Conservation (phyloP, 2,888 invertebrate genomes). For the Eupithecia vulgata region DNA sequence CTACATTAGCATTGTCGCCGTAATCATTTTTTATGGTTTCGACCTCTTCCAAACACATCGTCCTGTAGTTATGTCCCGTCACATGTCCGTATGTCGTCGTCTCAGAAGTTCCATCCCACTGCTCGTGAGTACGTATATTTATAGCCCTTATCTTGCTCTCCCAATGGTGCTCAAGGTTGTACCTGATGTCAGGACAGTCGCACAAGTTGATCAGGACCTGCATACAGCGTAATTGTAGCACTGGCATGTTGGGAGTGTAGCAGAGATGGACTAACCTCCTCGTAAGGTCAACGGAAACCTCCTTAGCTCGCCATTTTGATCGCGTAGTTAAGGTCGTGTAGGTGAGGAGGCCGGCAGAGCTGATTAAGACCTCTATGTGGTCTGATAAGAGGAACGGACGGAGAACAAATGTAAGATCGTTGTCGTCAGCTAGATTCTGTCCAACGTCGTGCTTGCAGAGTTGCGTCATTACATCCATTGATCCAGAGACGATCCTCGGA, state of each 20-base stretch:
- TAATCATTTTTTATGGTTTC: slow-evolving; percentile 69
- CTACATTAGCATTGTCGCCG: slow-evolving; percentile 59
- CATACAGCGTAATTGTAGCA: slow-evolving; percentile 64
- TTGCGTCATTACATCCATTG: slow-evolving; percentile 72
- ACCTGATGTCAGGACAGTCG: slow-evolving; percentile 71
- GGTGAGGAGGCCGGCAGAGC: slow-evolving; percentile 63
- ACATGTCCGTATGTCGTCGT: slow-evolving; percentile 62
- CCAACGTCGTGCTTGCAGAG: slow-evolving; percentile 72
- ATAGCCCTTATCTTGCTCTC: slow-evolving; percentile 54
- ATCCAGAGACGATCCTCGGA: slow-evolving; percentile 57
- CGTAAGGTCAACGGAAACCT: slow-evolving; percentile 58
- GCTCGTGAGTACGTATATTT: slow-evolving; percentile 62
- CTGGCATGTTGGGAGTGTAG: slow-evolving; percentile 56
- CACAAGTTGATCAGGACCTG: slow-evolving; percentile 73
- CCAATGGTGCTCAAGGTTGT: slow-evolving; percentile 63
- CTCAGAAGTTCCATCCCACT: slow-evolving; percentile 71
- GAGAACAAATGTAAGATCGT: slow-evolving; percentile 64
- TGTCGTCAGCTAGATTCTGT: slow-evolving; percentile 63
- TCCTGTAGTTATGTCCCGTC: slow-evolving; percentile 70
- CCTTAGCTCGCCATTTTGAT: slow-evolving; percentile 75
- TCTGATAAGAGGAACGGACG: slow-evolving; percentile 50
- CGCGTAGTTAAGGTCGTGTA: slow-evolving; percentile 69
- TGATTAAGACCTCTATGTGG: slow-evolving; percentile 59
- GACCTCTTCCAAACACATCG: slow-evolving; percentile 66
- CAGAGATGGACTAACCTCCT: slow-evolving; percentile 59